Conservation (phyloP, 2,888 invertebrate genomes). For the Latheticus oryzae region DNA sequence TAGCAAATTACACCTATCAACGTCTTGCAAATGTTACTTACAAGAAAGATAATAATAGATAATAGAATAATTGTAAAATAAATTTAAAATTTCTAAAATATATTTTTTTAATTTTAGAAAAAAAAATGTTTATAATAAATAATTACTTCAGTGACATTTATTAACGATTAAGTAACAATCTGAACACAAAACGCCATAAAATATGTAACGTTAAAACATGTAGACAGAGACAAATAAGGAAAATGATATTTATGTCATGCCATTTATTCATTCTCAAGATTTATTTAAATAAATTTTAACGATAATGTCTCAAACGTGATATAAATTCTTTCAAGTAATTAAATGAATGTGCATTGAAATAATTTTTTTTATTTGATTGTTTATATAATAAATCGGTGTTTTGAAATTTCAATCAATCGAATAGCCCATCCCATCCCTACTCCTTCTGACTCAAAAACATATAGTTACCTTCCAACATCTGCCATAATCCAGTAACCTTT, state of each 20-base stretch:
- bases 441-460: no score
- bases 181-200: no score
- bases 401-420: not conserved
- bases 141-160: no score
- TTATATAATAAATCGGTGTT: not conserved
- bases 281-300: slow-evolving; percentile 14
- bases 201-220: slow-evolving; percentile 10
- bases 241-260: slow-evolving; percentile 17
- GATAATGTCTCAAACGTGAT: slow-evolving; percentile 25
- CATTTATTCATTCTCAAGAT: slow-evolving; percentile 15
- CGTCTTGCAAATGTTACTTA: no score
- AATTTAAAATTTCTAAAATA: no score
- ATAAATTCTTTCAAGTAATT: slow-evolving; percentile 9
- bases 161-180: no score
- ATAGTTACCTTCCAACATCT: slow-evolving; percentile 33
- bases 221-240: slow-evolving; percentile 13
- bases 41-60: no score
- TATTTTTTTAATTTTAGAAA: no score
- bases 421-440: no score
- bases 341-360: not conserved
- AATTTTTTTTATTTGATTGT: not conserved
- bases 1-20: no score
- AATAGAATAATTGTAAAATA: no score
- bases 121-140: no score
- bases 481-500: slow-evolving; percentile 23